Percentiles rank a stretch among this genome's conserved stretches.
phyloP scores from a whole-genome alignment of 2,888 invertebrate genomes.

The Glaucopsyche alexis region DNA sequence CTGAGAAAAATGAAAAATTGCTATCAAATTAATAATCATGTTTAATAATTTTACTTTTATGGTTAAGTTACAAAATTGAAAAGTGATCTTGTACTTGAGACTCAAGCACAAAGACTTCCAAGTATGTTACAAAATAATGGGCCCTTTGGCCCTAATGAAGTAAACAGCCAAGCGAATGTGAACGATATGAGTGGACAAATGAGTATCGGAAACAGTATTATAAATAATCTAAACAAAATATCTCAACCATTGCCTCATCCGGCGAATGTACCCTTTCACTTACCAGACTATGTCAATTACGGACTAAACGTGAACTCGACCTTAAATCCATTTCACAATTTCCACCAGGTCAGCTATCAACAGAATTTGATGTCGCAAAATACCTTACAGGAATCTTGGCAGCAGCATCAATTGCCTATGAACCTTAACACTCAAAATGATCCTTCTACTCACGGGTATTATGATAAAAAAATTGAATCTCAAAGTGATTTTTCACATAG shows the following conservation, averaged over 20 bases:
- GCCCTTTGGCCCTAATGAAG: constrained; percentile 60
- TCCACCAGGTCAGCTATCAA: constrained; percentile 50
- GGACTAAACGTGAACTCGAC: constrained; percentile 50
- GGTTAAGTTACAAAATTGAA: constrained; percentile 35
- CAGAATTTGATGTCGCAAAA: constrained; percentile 47
- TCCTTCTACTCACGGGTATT: constrained; percentile 39
- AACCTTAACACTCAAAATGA: constrained; percentile 54
- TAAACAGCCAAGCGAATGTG: constrained; percentile 58
- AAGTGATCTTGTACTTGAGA: constrained; percentile 36
- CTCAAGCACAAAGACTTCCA: too few species aligned
- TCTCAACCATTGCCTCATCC: constrained; percentile 49
- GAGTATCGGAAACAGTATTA: constrained; percentile 51
- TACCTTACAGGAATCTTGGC: constrained; percentile 48
- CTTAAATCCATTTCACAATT: constrained; percentile 52
- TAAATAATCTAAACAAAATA: constrained; percentile 58
- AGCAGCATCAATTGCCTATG: constrained; percentile 56
- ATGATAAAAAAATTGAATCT: constrained; percentile 38
- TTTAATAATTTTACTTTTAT: constrained; percentile 49
- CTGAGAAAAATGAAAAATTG: too few species aligned
- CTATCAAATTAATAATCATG: constrained; percentile 47
- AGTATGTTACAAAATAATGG: constrained; percentile 72
- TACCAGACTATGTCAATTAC: constrained; percentile 54
- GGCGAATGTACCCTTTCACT: constrained; percentile 49
- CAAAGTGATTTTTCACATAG: constrained; percentile 37
- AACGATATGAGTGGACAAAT: constrained; percentile 51